These are phyloP conservation scores for Protaetia brevitarsis DNA, from an alignment of 1,140 invertebrate genomes.

Conservation along the genomic window DNA sequence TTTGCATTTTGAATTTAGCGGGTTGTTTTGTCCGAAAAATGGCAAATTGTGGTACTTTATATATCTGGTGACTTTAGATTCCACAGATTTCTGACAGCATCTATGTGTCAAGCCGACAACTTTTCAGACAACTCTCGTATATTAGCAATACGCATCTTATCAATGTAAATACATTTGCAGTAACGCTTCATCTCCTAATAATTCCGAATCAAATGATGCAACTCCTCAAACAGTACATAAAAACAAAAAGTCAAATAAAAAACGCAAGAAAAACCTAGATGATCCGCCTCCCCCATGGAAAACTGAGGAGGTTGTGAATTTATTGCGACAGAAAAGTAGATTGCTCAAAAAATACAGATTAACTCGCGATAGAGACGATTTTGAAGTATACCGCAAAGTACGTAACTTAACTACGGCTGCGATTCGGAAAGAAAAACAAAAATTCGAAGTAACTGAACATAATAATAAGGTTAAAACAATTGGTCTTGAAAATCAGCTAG, in stretches of 20 bases:
- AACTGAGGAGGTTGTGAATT: neutral
- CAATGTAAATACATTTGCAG: no score
- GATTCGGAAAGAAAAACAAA: conserved; percentile 2
- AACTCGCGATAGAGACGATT: neutral
- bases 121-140: no score
- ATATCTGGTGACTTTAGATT: no score
- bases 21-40: no score
- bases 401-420: neutral
- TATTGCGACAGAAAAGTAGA: neutral
- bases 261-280: neutral
- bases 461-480: neutral
- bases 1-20: no score
- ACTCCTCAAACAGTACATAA: neutral
- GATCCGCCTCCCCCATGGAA: neutral
- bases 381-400: neutral
- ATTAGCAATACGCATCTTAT: no score
- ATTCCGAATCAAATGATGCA: neutral
- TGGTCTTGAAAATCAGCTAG: neutral
- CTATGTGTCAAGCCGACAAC: no score
- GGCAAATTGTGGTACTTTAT: no score
- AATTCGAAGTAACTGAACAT: neutral
- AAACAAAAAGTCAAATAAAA: neutral
- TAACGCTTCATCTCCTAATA: no score
- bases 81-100: no score
- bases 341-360: neutral